A percentile compares a stretch with the other conserved stretches of the same genome.
These are phyloP conservation scores for Heliconius ethilla DNA, from an alignment of 2,888 invertebrate species.

Conservation along the genomic window DNA sequence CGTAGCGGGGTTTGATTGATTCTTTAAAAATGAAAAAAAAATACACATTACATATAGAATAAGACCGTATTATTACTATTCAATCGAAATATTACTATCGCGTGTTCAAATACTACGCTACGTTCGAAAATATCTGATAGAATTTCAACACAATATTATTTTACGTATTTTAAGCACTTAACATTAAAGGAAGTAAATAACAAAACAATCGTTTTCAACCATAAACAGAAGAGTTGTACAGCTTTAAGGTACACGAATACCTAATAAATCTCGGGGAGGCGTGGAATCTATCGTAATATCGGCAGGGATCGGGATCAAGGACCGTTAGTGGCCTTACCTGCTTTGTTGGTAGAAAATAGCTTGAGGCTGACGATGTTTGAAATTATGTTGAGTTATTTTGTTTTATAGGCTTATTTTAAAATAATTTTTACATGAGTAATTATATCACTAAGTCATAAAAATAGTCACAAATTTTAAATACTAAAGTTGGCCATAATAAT, in stretches of 20 bases:
- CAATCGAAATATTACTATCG: background rate
- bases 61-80: background rate
- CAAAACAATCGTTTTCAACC: background rate
- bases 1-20: too few species aligned
- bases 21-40: too few species aligned
- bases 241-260: slow-evolving; percentile 25
- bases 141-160: background rate
- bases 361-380: slow-evolving; percentile 26
- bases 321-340: slow-evolving; percentile 47
- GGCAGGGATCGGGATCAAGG: slow-evolving; percentile 45
- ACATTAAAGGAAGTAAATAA: background rate
- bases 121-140: too few species aligned
- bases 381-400: slow-evolving; percentile 15
- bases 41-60: too few species aligned
- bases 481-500: too few species aligned
- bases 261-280: slow-evolving; percentile 27
- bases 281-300: slow-evolving; percentile 32
- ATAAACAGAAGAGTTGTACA: slow-evolving; percentile 18
- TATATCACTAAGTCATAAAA: background rate
- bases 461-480: too few species aligned
- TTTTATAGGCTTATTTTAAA: background rate
- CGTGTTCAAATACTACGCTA: background rate
- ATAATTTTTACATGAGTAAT: background rate
- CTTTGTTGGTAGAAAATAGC: slow-evolving; percentile 38
- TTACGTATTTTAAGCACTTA: background rate